Base-by-base conservation (phyloP, 2,113 vertebrate species). In the Fulica atra region DNA sequence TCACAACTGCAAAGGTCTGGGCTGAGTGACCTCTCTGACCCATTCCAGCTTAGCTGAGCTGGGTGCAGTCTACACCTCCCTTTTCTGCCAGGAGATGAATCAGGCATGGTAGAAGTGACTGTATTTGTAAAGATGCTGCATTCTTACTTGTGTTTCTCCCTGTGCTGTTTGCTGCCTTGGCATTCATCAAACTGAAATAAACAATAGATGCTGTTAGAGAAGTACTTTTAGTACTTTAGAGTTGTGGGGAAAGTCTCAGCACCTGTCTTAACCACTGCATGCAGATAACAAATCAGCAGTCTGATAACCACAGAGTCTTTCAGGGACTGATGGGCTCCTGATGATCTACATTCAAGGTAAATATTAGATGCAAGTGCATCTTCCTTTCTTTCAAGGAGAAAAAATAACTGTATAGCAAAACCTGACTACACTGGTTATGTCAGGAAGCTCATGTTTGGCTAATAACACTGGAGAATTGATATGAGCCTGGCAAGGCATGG, bases 151-250 rank as follows among this genome's bases (percentile, higher is more conserved):
- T 60, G 36, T 85, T 83, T 88, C 17, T 81, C 60, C 35, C 31
- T 35, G 11, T 71, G 60, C 46, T 72, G 24, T 80, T 88, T 88
- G 65, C 89, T 78, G n/a, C 8, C 2, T 31, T 56, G 61, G 21
- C 21, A 94, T 86, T 90, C 69, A 88, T 86, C 48, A 86, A 90
- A 79, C 40, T 26, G 53, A 92, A 93, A 72, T 29, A 90, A 95
- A 81, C 25, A 82, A 78, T 35, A 84, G 53, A 31, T 93, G 36
- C 60, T 95, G 15, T 38, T 89, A 71, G n/a, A 74, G 44, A 93
- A 76, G 28, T 68, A 56, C 21, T 93, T 81, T 51, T 71, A 65
- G 83, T 77, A 54, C 64, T 87, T 81, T 44, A 92, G 59, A 14
- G 44, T 50, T 53, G 77, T 38, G 60, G 40, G 53, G 46, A 54